phyloP scores from a whole-genome alignment of 1,140 invertebrate species.

The Lerema accius region DNA sequence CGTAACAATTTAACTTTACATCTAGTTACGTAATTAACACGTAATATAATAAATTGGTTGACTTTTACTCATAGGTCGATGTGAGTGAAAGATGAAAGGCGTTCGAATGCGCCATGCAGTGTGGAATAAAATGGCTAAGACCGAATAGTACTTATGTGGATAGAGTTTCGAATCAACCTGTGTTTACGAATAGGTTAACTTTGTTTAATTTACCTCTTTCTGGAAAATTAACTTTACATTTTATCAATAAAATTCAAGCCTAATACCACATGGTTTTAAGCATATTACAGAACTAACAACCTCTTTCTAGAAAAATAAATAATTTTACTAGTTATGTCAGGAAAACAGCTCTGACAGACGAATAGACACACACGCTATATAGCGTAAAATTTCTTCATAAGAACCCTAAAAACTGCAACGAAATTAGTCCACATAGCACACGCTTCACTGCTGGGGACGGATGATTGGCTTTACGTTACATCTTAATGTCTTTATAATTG shows the following conservation, averaged over 20 bases:
- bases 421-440: background rate
- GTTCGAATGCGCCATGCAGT: slow-evolving; percentile 10
- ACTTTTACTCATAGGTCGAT: background rate
- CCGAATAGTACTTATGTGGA: background rate
- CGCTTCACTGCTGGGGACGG: background rate
- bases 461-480: slow-evolving; percentile 1
- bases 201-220: too few relatives aligned
- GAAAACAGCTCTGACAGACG: too few relatives aligned
- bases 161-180: background rate
- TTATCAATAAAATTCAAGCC: too few relatives aligned
- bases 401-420: background rate
- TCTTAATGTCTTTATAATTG: background rate
- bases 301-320: too few relatives aligned
- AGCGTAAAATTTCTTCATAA: background rate
- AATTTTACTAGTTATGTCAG: too few relatives aligned
- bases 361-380: background rate
- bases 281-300: too few relatives aligned
- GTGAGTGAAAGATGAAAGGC: slow-evolving; percentile 19
- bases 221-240: too few relatives aligned
- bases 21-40: slow-evolving; percentile 22
- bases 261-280: too few relatives aligned
- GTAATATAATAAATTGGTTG: slow-evolving; percentile 16
- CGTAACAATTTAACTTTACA: slow-evolving; percentile 12
- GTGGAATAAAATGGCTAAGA: background rate
- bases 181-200: too few relatives aligned